Percentiles rank a stretch among this genome's conserved stretches.
These are phyloP conservation scores for Pteropus rufus DNA, from an alignment of 2,797 vertebrate species.

Conservation along the genomic window DNA sequence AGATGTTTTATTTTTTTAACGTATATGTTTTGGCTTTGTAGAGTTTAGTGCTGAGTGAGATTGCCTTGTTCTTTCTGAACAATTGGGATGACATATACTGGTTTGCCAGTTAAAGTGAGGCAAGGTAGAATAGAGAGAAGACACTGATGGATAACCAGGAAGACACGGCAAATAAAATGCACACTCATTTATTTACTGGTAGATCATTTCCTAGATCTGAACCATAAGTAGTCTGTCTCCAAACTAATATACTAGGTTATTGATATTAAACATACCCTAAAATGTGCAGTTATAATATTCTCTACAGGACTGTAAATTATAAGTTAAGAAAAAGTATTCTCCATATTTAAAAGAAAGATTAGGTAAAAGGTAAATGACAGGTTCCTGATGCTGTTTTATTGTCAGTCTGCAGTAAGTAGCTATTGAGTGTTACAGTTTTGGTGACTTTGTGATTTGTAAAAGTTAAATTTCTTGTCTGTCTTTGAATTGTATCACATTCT, in stretches of 20 bases:
- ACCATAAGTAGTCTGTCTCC: neutral
- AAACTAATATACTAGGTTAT: neutral
- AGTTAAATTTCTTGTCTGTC: neutral
- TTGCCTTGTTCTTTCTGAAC: neutral
- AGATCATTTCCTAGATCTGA: neutral
- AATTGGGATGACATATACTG: neutral
- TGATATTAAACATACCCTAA: neutral
- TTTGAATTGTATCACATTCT: neutral
- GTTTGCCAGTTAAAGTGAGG: neutral
- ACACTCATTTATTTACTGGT: neutral
- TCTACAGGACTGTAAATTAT: neutral
- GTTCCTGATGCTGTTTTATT: neutral
- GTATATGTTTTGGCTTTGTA: neutral
- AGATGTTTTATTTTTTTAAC: neutral
- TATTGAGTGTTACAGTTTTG: neutral
- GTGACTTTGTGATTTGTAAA: neutral
- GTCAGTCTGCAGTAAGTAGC: neutral
- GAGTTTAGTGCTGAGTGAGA: neutral
- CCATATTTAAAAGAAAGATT: neutral
- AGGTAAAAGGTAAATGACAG: neutral
- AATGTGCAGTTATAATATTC: neutral
- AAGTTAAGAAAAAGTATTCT: constrained; percentile 18
- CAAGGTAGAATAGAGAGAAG: neutral
- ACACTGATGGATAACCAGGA: constrained; percentile 4
- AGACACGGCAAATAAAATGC: neutral